Percentiles rank a stretch among this genome's conserved stretches.
Evolutionary conservation across 2,797 vertebrate genomes (phyloP).

Genomic region (Urophycis tenuis): DNA sequence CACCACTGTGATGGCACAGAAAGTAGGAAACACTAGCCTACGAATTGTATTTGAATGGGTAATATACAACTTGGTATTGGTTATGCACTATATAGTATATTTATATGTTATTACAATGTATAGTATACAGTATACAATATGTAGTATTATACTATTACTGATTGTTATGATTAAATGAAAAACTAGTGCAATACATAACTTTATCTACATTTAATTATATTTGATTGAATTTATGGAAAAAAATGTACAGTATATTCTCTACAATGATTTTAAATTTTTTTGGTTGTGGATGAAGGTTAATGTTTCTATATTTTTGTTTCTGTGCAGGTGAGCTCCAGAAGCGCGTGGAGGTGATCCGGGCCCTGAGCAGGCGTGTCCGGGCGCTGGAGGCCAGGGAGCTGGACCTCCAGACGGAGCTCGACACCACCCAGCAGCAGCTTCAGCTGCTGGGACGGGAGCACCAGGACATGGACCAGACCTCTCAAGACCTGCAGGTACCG

Average conservation of each 20-base stretch:
- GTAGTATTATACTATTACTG: not conserved
- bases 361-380: constrained; percentile 70
- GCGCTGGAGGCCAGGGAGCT: constrained; percentile 68
- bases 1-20: not conserved
- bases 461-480: constrained; percentile 58
- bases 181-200: not conserved
- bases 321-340: constrained; percentile 77
- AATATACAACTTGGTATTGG: not conserved
- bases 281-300: not conserved
- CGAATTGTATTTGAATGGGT: not conserved
- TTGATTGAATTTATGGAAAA: not conserved
- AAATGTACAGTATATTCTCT: not conserved
- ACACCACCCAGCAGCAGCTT: constrained; percentile 66
- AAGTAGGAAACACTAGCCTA: not conserved
- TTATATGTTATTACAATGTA: not conserved
- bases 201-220: not conserved
- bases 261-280: not conserved
- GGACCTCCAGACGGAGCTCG: constrained; percentile 63
- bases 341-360: constrained; percentile 76
- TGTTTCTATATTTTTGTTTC: not conserved
- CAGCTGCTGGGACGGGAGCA: constrained; percentile 68
- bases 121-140: too few relatives aligned
- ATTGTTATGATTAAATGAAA: not conserved
- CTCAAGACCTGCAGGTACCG: constrained; percentile 75
- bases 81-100: not conserved